Evolutionary conservation across 2,888 invertebrate genomes (phyloP).

Genomic region (Drosophila fungiperda): DNA sequence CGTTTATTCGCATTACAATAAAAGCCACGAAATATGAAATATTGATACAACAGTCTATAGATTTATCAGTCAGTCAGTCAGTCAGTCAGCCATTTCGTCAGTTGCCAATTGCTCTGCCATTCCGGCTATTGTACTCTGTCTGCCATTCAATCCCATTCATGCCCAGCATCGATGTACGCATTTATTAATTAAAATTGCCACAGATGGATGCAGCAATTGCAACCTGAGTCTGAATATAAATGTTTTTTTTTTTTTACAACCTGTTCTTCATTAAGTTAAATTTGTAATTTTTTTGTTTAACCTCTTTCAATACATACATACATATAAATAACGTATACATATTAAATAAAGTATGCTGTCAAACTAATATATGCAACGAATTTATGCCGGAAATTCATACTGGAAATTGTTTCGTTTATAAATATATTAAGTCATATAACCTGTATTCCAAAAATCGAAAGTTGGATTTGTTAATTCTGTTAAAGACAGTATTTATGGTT

Average conservation of each 20-base stretch:
- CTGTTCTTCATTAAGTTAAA: background rate
- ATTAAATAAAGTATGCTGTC: background rate
- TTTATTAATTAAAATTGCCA: conserved; percentile 70
- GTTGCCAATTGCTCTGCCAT: conserved; percentile 1
- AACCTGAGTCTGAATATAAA: conserved; percentile 6
- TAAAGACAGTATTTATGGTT: background rate
- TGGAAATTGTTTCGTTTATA: background rate
- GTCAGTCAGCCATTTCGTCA: background rate
- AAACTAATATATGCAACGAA: background rate
- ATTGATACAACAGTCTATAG: conserved; percentile 48
- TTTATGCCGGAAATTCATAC: background rate
- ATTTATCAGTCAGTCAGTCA: background rate
- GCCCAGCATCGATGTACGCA: conserved; percentile 28
- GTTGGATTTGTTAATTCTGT: background rate
- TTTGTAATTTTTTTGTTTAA: background rate
- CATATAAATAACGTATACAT: no score
- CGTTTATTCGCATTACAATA: conserved; percentile 55
- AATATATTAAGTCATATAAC: background rate
- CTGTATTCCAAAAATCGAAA: background rate
- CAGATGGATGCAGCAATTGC: conserved; percentile 35
- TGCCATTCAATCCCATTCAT: conserved; percentile 23
- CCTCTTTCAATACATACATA: no score
- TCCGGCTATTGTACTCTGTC: conserved; percentile 12
- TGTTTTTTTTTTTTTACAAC: background rate
- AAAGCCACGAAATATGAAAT: conserved; percentile 69